Conservation (phyloP, 2,113 vertebrate genomes). For the Anolis sagrei region DNA sequence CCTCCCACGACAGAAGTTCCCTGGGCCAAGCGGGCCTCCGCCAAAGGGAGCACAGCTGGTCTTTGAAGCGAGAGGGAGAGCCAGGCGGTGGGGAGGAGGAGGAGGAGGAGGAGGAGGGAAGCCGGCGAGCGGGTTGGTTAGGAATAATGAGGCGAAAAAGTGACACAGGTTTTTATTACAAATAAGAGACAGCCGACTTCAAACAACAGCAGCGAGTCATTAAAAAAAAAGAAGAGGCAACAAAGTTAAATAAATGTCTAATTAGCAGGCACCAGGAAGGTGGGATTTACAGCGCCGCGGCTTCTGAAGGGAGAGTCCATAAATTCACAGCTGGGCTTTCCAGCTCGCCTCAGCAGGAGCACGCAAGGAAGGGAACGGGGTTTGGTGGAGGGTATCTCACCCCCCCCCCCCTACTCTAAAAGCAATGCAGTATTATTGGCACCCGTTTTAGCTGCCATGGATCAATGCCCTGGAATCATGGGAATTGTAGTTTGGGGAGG, state of each 20-base stretch:
- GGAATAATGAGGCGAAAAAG: slow-evolving; percentile 83
- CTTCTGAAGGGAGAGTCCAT: slow-evolving; percentile 80
- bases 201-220: slow-evolving; percentile 81
- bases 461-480: no score
- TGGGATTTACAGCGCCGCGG: slow-evolving; percentile 78
- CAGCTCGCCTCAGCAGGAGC: slow-evolving; percentile 40
- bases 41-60: slow-evolving; percentile 82
- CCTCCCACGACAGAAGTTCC: slow-evolving; percentile 76
- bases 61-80: slow-evolving; percentile 76
- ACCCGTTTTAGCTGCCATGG: no score
- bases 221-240: slow-evolving; percentile 71
- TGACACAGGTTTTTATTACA: slow-evolving; percentile 82
- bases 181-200: slow-evolving; percentile 83
- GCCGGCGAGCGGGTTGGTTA: slow-evolving; percentile 74
- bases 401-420: slow-evolving; percentile 61
- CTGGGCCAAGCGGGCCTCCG: slow-evolving; percentile 71
- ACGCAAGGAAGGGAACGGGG: slow-evolving; percentile 59
- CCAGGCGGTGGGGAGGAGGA: slow-evolving; percentile 15
- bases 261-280: slow-evolving; percentile 80
- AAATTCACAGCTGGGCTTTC: slow-evolving; percentile 77
- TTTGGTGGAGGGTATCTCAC: slow-evolving; percentile 60
- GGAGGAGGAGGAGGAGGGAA: slow-evolving; percentile 49
- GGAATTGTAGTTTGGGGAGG: no score
- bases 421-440: no score
- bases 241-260: slow-evolving; percentile 86